These are phyloP conservation scores for Elephas maximus DNA, from an alignment of 2,113 vertebrate genomes.

Conservation along the genomic window DNA sequence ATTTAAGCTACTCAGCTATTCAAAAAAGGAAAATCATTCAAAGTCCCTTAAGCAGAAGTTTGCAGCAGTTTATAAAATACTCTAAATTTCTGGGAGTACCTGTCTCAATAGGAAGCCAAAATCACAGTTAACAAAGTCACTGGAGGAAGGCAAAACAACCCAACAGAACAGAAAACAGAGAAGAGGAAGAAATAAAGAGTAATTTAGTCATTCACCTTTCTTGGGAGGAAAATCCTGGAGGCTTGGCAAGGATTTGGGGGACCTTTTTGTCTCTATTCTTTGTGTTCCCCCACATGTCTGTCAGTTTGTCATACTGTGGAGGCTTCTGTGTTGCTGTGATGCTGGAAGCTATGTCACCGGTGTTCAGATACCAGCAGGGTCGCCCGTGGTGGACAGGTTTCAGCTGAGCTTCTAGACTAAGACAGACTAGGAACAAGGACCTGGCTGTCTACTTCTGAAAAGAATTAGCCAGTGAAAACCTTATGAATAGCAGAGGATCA, in stretches of 20 bases:
- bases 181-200: not conserved
- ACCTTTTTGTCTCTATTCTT: not conserved
- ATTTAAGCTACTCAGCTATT: constrained; percentile 14
- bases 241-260: not conserved
- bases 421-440: too few relatives aligned
- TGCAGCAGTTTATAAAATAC: not conserved
- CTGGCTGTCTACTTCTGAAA: too few relatives aligned
- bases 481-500: too few relatives aligned
- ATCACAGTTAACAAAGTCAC: not conserved
- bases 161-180: not conserved
- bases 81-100: not conserved
- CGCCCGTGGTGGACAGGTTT: too few relatives aligned
- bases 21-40: constrained; percentile 12
- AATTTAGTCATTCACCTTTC: not conserved
- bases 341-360: too few relatives aligned
- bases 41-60: not conserved
- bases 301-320: too few relatives aligned
- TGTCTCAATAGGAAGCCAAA: not conserved
- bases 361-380: too few relatives aligned
- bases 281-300: not conserved
- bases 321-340: too few relatives aligned
- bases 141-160: not conserved
- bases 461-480: too few relatives aligned
- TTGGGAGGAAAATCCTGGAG: not conserved
- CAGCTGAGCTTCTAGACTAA: too few relatives aligned